Base-by-base conservation (phyloP, 1,140 invertebrate species). In the Brachionus rubens region DNA sequence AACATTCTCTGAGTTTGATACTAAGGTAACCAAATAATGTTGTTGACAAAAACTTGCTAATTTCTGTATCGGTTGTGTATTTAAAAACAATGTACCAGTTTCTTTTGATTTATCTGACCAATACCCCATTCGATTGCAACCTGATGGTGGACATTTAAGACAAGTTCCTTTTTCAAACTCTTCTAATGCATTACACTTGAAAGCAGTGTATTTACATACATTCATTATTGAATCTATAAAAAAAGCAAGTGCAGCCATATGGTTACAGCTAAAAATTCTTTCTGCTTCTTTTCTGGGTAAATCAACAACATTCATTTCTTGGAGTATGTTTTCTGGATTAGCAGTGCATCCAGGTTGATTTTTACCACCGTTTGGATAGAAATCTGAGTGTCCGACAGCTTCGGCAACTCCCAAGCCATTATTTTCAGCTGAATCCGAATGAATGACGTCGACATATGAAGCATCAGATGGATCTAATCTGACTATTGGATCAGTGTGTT, bases 361-460 rank as follows among this genome's bases (percentile, higher is more conserved):
- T 21, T 91, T 86, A 24, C 48, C 50, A 24, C 52, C 75, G 19
- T 76, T 76, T 9, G 52, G 52, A 46, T 76, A 76, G 52, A 76
- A 59, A 41, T 76, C 75, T 6, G 86, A 87, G 78, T 90, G 87
- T 12, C 91, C 90, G 9, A 90, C 80, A 0, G 88, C 79, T 14
- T 54, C 5, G 16, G 28, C 43, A 40, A 67, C 30, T 36, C 82
- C 83, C 0, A 81, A 80, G 2, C 81, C 78, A 77, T 79, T 80
- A 14, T 80, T 43, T 10, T 77, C 77, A 80, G 93, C 91, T 0
- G 92, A 93, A 82, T 96, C 94, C 10, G 91, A 93, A 81, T 97
- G 94, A 50, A 96, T 94, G 0, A 95, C 91, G 81, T 96, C 94
- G 0, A 97, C 94, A 82, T 94, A 96, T 47, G 89, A 87, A 0